Evolutionary conservation across 2,113 vertebrate species (phyloP).

Genomic region (Engystomops pustulosus): DNA sequence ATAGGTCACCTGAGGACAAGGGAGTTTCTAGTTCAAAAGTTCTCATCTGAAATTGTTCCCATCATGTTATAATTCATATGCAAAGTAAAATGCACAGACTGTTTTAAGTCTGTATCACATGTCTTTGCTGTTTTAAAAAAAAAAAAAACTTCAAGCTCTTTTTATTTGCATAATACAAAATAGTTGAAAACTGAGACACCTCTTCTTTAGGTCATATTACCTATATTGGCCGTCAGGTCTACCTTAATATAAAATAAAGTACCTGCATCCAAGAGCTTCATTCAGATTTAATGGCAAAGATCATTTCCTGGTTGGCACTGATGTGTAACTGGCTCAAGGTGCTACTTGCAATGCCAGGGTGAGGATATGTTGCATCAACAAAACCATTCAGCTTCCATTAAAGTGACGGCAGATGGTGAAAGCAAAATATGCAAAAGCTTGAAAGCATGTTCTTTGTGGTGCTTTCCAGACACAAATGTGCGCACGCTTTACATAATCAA

Average conservation of each 20-base stretch:
- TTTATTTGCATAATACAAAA: conserved; percentile 34
- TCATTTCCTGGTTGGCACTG: conserved; percentile 50
- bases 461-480: conserved; percentile 35
- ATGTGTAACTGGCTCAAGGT: conserved; percentile 41
- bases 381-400: conserved; percentile 49
- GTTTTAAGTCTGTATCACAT: neutral
- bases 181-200: neutral
- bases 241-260: conserved; percentile 25
- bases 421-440: conserved; percentile 46
- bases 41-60: conserved; percentile 16
- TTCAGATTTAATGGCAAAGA: conserved; percentile 47
- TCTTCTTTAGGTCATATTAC: conserved; percentile 23
- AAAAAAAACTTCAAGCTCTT: conserved; percentile 22
- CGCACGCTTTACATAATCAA: conserved; percentile 22
- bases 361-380: conserved; percentile 55
- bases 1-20: neutral
- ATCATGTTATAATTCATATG: conserved; percentile 3
- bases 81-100: neutral
- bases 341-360: conserved; percentile 35
- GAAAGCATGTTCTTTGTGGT: conserved; percentile 44
- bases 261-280: conserved; percentile 43
- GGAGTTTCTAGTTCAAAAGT: neutral
- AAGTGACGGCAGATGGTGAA: conserved; percentile 52
- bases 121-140: conserved; percentile 13
- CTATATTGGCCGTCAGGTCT: neutral